Evolutionary conservation across 2,113 vertebrate species (phyloP).

Genomic region (Buteo buteo): DNA sequence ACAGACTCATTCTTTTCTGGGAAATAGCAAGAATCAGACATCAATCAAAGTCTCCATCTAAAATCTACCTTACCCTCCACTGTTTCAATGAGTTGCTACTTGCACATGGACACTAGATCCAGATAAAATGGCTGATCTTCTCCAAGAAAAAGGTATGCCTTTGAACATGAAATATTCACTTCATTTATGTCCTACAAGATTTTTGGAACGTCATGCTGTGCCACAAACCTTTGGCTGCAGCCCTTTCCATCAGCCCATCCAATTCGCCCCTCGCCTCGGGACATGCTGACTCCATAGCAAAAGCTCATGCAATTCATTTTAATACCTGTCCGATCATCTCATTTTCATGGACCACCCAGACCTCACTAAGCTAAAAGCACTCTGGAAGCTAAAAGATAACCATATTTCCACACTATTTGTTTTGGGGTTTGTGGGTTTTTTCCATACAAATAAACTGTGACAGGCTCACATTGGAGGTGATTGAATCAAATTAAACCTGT

Average conservation of each 20-base stretch:
- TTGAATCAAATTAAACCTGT: not conserved
- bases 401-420: not conserved
- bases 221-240: not conserved
- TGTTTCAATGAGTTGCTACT: fast-evolving
- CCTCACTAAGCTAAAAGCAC: not conserved
- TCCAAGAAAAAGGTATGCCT: not conserved
- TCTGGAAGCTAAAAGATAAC: not conserved
- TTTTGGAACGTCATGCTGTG: not conserved
- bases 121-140: not conserved
- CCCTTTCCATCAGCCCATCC: slow-evolving; percentile 6
- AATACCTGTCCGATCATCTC: not conserved
- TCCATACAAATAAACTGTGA: not conserved
- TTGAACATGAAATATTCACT: slow-evolving; percentile 12
- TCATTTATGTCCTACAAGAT: not conserved
- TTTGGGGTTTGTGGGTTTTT: not conserved
- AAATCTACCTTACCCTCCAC: not conserved
- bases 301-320: not conserved
- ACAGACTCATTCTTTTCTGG: not conserved
- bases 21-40: not conserved
- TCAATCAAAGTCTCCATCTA: not conserved
- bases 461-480: not conserved
- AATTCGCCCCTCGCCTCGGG: not conserved
- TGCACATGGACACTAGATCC: not conserved
- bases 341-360: not conserved
- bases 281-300: not conserved